Conservation (phyloP, 2,888 invertebrate species). For the Strigamia transsilvanica region DNA sequence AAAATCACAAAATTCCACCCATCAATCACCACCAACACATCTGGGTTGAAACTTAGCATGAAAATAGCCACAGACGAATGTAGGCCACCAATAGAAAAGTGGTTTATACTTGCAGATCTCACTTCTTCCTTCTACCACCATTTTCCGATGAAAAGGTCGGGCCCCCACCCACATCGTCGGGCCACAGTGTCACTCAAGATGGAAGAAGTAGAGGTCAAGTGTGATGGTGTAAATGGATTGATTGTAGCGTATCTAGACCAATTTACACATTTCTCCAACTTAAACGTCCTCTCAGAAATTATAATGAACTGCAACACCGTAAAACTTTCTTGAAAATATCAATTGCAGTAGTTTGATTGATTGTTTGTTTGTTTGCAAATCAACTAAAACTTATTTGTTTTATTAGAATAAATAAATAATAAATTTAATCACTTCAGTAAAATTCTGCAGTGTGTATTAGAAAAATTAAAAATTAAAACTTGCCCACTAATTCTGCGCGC, state of each 20-base stretch:
- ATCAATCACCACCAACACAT: neutral
- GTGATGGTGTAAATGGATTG: constrained; percentile 46
- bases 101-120: constrained; percentile 31
- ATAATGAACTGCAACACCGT: neutral
- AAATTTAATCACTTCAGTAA: no score
- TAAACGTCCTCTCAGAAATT: constrained; percentile 10
- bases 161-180: constrained; percentile 13
- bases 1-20: neutral
- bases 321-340: no score
- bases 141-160: neutral
- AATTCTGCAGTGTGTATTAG: no score
- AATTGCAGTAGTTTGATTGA: no score
- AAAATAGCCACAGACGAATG: neutral
- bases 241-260: constrained; percentile 40
- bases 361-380: no score
- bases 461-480: no score
- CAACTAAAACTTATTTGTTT: no score
- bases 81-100: neutral
- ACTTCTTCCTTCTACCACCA: constrained; percentile 18
- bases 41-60: neutral
- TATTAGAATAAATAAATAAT: no score
- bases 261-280: constrained; percentile 27
- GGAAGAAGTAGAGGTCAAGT: constrained; percentile 41
- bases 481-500: no score
- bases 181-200: constrained; percentile 35